Evolutionary conservation across 2,113 vertebrate genomes (phyloP), one percentile per base, ranked within the genome.

Genomic region (Poecile atricapillus): DNA sequence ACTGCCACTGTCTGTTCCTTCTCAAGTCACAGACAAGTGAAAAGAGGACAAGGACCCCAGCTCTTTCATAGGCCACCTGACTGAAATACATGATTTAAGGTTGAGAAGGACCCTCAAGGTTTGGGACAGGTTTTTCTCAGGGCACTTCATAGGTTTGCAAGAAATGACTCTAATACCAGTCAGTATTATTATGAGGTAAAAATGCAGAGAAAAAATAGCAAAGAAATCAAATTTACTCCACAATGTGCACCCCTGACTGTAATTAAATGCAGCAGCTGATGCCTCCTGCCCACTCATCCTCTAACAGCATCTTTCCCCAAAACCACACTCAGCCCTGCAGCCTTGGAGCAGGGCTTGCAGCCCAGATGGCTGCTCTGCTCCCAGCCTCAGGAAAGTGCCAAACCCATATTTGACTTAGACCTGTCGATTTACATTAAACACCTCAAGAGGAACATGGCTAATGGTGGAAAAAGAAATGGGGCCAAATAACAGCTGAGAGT

Each of bases 1-100:
- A 22, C 46, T 82, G 65, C 60, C 60, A 50, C 33, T n/a, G n/a
- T n/a, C n/a, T 25, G 35, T 0, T 79, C 14, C 53, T 76, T 25
- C 27, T 56, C 0, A 0, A 73, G 27, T 15, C 59, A 55, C 46
- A 52, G n/a, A 28, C 27, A 19, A 56, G 1, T 2, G 15, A 56
- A 47, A 41, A 39, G 13, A 75, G 20, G 28, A 44, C 15, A 31
- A 33, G 17, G 6, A 53, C 2, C 4, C 20, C 25, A 53, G 4
- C 20, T 63, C 35, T 21, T 50, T 44, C n/a, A n/a, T 35, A 39
- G 21, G n/a, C n/a, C 5, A 25, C 30, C 35, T 58, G 14, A 37
- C 41, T 70, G 55, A 23, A 53, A 67, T 21, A 28, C 1, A 0
- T 3, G 3, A 46, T 77, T 80, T 64, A 21, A 60, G 19, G 8